Evolutionary conservation across 53 echinoderm and acorn worm genomes (phyloP).

Genomic region (Crossaster papposus): DNA sequence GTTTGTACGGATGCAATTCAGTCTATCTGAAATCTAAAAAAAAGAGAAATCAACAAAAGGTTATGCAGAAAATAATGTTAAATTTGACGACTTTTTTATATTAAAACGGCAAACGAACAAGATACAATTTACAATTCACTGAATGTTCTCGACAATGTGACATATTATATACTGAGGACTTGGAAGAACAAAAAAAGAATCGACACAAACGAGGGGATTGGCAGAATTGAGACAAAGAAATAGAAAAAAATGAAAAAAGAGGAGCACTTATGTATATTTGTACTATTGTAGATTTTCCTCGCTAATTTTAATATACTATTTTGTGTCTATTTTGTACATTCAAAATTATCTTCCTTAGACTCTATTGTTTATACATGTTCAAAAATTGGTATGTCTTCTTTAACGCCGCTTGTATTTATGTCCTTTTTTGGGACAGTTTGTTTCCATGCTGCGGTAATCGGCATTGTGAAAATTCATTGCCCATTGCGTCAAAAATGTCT

Average conservation of each 20-base stretch:
- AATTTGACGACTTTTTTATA: slow-evolving; percentile 5
- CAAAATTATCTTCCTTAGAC: slow-evolving; percentile 64
- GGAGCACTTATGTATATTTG: slow-evolving; percentile 64
- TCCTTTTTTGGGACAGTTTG: slow-evolving; percentile 45
- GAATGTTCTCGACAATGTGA: background rate
- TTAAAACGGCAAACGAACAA: slow-evolving; percentile 7
- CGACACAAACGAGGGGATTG: background rate
- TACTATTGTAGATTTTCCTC: slow-evolving; percentile 66
- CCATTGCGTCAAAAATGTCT: slow-evolving; percentile 30
- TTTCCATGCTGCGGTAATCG: slow-evolving; percentile 56
- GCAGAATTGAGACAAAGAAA: background rate
- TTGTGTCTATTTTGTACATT: slow-evolving; percentile 66
- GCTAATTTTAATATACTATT: slow-evolving; percentile 67
- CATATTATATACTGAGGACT: background rate
- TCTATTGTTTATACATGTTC: slow-evolving; percentile 52
- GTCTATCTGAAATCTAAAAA: background rate
- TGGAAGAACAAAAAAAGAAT: background rate
- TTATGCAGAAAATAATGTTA: slow-evolving; percentile 48
- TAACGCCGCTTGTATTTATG: slow-evolving; percentile 58
- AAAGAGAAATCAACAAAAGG: no score
- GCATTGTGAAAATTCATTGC: slow-evolving; percentile 40
- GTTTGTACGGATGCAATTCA: slow-evolving; percentile 14
- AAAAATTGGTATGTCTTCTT: slow-evolving; percentile 52
- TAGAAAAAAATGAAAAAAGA: slow-evolving; percentile 14
- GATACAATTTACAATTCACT: background rate